A percentile compares a stretch with the other conserved stretches of the same genome.
Conservation (phyloP, 2,797 vertebrate genomes). For the Australoheros facetus region DNA sequence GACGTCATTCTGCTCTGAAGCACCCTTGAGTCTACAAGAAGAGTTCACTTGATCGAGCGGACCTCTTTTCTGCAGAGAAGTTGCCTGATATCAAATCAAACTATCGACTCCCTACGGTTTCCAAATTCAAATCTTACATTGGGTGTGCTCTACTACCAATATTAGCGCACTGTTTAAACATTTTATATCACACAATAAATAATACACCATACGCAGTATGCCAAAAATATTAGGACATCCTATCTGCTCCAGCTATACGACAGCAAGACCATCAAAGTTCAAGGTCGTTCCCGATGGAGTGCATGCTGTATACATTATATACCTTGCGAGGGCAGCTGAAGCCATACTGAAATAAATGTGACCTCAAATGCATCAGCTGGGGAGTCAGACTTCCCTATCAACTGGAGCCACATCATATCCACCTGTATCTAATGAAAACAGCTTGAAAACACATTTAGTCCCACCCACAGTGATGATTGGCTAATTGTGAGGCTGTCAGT, state of each 20-base stretch:
- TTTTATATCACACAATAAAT: too few relatives aligned
- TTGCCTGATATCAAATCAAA: background rate
- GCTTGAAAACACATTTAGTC: background rate
- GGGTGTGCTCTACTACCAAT: background rate
- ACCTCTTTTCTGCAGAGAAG: conserved; percentile 40
- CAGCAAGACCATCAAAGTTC: background rate
- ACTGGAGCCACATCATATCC: background rate
- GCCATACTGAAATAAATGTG: background rate
- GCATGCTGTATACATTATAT: background rate
- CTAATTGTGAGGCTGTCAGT: background rate
- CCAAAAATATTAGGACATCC: background rate
- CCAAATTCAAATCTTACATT: background rate
- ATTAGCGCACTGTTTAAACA: background rate
- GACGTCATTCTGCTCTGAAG: conserved; percentile 7
- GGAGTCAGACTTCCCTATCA: background rate
- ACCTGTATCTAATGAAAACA: background rate
- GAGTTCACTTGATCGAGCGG: conserved; percentile 45
- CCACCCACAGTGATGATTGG: background rate
- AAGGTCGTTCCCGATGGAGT: background rate
- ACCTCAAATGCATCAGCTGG: background rate
- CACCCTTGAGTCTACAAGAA: conserved; percentile 67
- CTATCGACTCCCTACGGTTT: background rate
- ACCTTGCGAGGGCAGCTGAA: background rate
- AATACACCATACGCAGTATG: too few relatives aligned
- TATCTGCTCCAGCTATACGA: too few relatives aligned